These are phyloP conservation scores for Tenthredo notha DNA, from an alignment of 2,888 invertebrate species.

Conservation along the genomic window DNA sequence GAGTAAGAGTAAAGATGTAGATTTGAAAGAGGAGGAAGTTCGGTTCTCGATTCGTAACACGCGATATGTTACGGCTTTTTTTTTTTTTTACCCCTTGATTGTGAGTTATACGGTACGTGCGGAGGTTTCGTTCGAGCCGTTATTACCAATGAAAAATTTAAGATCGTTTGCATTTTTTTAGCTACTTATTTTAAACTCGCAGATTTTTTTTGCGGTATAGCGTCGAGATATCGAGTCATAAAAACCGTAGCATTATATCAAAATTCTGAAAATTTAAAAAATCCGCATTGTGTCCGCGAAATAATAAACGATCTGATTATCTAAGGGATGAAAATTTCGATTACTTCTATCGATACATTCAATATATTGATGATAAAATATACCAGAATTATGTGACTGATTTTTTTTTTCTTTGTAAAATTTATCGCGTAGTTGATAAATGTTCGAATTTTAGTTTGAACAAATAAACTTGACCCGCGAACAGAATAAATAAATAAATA, in stretches of 20 bases:
- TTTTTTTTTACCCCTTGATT: constrained; percentile 38
- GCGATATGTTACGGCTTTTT: constrained; percentile 15
- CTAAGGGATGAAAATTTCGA: neutral
- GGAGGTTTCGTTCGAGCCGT: constrained; percentile 24
- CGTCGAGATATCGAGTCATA: neutral
- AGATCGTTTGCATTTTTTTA: neutral
- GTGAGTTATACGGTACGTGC: constrained; percentile 43
- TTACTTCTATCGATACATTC: no score
- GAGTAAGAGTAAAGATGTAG: constrained; percentile 8
- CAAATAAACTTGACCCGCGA: neutral
- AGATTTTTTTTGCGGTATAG: neutral
- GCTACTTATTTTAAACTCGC: neutral
- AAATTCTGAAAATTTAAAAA: neutral
- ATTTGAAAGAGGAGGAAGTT: constrained; percentile 10
- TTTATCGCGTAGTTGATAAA: neutral
- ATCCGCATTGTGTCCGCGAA: neutral
- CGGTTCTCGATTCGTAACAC: constrained; percentile 27
- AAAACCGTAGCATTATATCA: neutral
- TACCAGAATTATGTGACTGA: neutral
- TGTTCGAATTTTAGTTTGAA: neutral
- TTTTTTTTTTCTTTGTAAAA: neutral
- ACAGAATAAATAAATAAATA: neutral
- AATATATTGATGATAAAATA: neutral
- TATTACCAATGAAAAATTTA: constrained; percentile 40
- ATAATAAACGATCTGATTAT: neutral